Evolutionary conservation across 2,113 vertebrate species (phyloP).

Genomic region (Hemibagrus wyckioides): DNA sequence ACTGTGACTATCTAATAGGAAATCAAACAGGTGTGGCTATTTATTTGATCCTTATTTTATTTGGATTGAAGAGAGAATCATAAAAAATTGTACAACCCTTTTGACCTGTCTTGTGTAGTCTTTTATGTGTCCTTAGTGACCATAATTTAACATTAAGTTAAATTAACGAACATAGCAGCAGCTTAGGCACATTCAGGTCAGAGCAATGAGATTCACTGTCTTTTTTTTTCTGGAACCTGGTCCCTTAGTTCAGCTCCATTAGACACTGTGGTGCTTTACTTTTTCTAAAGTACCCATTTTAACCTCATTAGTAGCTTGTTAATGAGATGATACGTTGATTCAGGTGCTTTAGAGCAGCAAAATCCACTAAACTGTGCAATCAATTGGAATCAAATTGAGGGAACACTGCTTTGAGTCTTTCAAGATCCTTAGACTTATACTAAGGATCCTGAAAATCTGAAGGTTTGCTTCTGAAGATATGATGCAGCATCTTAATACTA

Average conservation of each 20-base stretch:
- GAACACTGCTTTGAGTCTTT: neutral
- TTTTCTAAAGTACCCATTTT: slow-evolving; percentile 23
- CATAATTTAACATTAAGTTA: neutral
- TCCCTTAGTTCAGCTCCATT: slow-evolving; percentile 2
- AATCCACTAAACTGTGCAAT: neutral
- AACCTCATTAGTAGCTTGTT: neutral
- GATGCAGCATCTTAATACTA: neutral
- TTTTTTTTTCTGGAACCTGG: neutral
- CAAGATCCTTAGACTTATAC: neutral
- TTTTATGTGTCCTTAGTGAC: neutral
- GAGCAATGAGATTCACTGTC: neutral
- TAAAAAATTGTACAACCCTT: neutral
- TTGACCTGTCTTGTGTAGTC: neutral
- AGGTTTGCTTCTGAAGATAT: neutral
- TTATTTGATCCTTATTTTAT: neutral
- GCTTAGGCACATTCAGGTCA: too few species aligned
- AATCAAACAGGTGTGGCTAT: neutral
- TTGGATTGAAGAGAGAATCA: neutral
- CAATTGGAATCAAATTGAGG: neutral
- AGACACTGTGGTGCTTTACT: neutral
- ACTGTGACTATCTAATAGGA: slow-evolving; percentile 8
- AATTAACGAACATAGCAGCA: neutral
- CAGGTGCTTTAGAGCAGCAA: slow-evolving; percentile 1
- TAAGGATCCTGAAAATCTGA: neutral
- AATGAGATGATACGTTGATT: neutral